These are phyloP conservation scores for Adoxophyes honmai DNA, from an alignment of 1,140 invertebrate genomes.

Conservation along the genomic window DNA sequence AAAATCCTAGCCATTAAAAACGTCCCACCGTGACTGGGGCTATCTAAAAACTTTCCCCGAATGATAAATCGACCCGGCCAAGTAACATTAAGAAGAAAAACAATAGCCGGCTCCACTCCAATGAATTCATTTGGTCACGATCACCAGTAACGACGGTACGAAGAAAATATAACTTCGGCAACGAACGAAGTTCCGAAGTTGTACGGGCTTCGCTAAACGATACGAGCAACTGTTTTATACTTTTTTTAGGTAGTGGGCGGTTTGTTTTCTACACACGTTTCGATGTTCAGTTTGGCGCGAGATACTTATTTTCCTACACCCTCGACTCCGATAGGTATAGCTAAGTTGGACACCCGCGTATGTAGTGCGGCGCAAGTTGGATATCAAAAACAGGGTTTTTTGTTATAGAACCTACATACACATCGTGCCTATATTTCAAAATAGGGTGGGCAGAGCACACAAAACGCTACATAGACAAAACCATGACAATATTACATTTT, in stretches of 20 bases:
- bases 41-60: conserved; percentile 17
- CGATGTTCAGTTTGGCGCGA: background rate
- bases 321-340: too few species aligned
- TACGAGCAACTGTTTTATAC: conserved; percentile 25
- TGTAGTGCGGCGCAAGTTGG: too few species aligned
- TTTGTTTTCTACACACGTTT: conserved; percentile 6
- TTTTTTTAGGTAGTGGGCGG: background rate
- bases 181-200: conserved; percentile 38
- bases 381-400: too few species aligned
- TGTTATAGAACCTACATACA: too few species aligned
- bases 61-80: conserved; percentile 23
- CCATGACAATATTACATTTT: too few species aligned
- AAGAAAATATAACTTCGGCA: conserved; percentile 43
- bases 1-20: too few species aligned
- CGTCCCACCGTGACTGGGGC: background rate
- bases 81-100: conserved; percentile 36
- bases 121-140: conserved; percentile 67
- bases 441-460: too few species aligned
- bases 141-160: conserved; percentile 51
- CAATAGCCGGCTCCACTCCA: conserved; percentile 32
- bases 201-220: conserved; percentile 40
- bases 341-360: too few species aligned
- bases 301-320: too few species aligned
- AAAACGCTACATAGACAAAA: too few species aligned
- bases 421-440: too few species aligned